Evolutionary conservation across 1,140 invertebrate species (phyloP), one percentile per base, ranked within the genome.

Genomic region (Sarcophaga peregrina): DNA sequence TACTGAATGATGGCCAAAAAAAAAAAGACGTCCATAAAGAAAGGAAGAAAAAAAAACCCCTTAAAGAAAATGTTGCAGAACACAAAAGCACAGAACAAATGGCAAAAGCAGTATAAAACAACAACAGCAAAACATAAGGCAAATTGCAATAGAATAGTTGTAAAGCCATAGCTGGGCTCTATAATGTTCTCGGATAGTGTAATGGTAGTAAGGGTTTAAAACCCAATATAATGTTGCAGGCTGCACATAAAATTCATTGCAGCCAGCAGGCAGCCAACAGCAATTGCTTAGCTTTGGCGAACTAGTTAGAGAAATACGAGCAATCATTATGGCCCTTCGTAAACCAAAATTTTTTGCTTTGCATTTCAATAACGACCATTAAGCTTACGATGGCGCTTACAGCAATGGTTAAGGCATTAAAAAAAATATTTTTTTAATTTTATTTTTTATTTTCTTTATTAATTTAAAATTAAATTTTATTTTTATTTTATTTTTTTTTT

Each of bases 1-100:
- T 72, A 62, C 68, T 80, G 58, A 75, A 48, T 80, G 75, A 80
- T 83, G 75, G 82, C 82, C 75, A 83, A 80, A 83, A 83, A 72
- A 37, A 47, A 68, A 72, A 83, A 80, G 5, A 48, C 25, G 8
- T 45, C 37, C 37, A 74, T 10, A 10, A 74, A 45, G 15, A 82
- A 48, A 82, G 48, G 13, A 82, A 50, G 20, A 82, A 82, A 15
- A 62, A 50, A 4, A 75, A 20, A 47, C n/a, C n/a, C n/a, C n/a
- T 48, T 11, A 25, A 37, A 17, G 10, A 37, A 83, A 76, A 76
- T 20, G 62, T 68, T 25, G 17, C 17, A 80, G 13, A 83, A 76
- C 48, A 83, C 37, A 52, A 73, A 20, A 45, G 11, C 54, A 76
- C 50, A 83, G 52, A 68, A 68, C 46, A 83, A 78, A 54, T 46